A percentile compares a stretch with the other conserved stretches of the same genome.
Evolutionary conservation across 92 coral and sea anemone species (phyloP).

Genomic region (Epizoanthus stellaris): DNA sequence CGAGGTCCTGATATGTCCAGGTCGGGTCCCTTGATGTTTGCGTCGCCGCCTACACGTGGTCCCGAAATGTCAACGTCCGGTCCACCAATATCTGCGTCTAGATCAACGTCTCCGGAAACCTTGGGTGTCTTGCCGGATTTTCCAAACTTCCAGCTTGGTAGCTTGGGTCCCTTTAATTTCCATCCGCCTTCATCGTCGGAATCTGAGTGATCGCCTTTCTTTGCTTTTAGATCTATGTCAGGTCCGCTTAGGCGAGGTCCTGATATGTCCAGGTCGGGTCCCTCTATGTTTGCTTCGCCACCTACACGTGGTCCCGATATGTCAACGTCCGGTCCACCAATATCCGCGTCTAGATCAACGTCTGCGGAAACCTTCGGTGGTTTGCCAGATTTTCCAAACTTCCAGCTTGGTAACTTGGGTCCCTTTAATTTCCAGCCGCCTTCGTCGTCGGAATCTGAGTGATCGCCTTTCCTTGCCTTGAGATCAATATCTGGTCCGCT

Average conservation of each 20-base stretch:
- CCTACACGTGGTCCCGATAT: not conserved
- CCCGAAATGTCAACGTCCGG: not conserved
- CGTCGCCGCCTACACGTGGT: not conserved
- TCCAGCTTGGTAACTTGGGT: no score
- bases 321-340: no score
- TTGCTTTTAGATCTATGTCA: no score
- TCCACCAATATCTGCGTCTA: not conserved
- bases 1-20: conserved; percentile 3
- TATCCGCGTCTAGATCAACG: not conserved
- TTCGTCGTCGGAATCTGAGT: not conserved
- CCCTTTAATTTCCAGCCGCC: not conserved
- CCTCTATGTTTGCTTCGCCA: not conserved
- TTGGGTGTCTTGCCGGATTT: no score
- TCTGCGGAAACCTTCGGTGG: not conserved
- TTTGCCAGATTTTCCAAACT: no score
- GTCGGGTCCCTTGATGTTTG: not conserved
- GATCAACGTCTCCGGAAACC: no score
- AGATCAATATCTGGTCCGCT: not conserved
- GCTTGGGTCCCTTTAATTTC: no score
- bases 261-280: no score
- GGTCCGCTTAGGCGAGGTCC: no score
- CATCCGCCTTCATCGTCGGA: no score
- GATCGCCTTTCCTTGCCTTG: not conserved
- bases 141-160: no score
- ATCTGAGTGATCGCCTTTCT: no score